A percentile compares a stretch with the other conserved stretches of the same genome.
Conservation (phyloP, 2,888 invertebrate genomes). For the Drepana falcataria region DNA sequence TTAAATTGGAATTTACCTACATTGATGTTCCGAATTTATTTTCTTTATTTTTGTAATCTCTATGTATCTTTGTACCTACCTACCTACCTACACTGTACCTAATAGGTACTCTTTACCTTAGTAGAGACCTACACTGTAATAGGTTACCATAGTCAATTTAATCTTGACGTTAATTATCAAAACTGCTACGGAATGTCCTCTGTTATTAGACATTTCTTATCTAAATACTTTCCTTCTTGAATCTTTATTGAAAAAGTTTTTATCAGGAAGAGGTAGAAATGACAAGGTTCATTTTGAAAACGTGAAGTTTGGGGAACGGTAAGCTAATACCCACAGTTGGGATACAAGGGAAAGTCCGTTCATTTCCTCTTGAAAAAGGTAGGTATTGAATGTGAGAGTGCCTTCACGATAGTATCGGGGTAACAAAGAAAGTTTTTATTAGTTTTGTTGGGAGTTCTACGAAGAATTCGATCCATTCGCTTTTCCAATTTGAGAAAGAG, state of each 20-base stretch:
- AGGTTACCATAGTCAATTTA: too few species aligned
- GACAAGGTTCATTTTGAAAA: conserved; percentile 21
- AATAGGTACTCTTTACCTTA: too few species aligned
- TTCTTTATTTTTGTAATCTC: too few species aligned
- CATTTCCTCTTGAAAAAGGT: conserved; percentile 39
- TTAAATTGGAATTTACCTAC: too few species aligned
- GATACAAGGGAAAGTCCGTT: conserved; percentile 3
- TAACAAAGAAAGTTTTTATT: conserved; percentile 78
- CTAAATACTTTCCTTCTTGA: conserved; percentile 8
- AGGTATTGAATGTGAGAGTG: conserved; percentile 60
- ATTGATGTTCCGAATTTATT: too few species aligned
- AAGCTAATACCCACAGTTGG: background rate
- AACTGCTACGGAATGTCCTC: too few species aligned
- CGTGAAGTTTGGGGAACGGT: background rate
- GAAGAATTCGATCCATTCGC: conserved; percentile 49
- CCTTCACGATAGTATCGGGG: conserved; percentile 58
- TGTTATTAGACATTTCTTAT: too few species aligned
- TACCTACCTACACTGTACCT: too few species aligned
- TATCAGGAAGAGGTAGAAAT: conserved; percentile 28
- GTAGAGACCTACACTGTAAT: too few species aligned
- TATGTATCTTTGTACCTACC: too few species aligned
- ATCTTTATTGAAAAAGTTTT: conserved; percentile 42
- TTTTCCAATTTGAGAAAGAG: conserved; percentile 69
- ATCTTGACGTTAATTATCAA: too few species aligned
- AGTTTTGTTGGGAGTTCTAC: conserved; percentile 48